Evolutionary conservation across 2,797 vertebrate species (phyloP), one percentile per base, ranked within the genome.

Genomic region (Takifugu ocellatus): DNA sequence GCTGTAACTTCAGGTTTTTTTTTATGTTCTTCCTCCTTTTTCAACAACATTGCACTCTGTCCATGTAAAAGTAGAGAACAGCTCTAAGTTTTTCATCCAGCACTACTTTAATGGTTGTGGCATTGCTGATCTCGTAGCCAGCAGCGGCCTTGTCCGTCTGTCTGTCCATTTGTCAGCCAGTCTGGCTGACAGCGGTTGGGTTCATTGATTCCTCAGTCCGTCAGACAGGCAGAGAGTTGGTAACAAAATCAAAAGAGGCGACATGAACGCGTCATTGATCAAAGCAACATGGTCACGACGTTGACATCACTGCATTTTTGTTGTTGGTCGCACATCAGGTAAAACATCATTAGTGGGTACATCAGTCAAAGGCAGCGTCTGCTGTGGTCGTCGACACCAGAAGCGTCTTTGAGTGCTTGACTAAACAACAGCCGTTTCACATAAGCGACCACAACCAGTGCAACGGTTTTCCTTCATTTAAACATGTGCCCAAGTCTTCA

Each of bases 1-100:
- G 91, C 91, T 93, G 86, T 91, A 84, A 90, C 83, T 92, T 92
- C 89, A 83, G 81, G 59, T 51, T 31, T 49, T 49, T 75, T 64
- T 72, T 56, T 63, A 57, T 75, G 63, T 76, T 68, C 49, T 39
- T 59, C 52, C 56, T 59, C 43, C 25, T 66, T 17, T 15, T 44
- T 21, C 1, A n/a, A n/a, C n/a, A n/a, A 21, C 44, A 46, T 46
- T 21, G 15, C 6, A 46, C 51, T 44, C 39, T 29, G 60, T 80
- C 51, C 66, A 54, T 68, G 72, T 67, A 64, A 70, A 68, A 72
- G 64, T 60, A 63, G 72, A 67, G 64, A 70, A 71, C 46, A 73
- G 66, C 69, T 84, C 74, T 49, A 67, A 60, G 59, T 55, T 43
- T 49, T 63, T 49, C 36, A 27, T 48, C 63, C 53, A 33, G 27